Evolutionary conservation across 1,140 invertebrate genomes (phyloP).

Genomic region (Berghia stephanieae): DNA sequence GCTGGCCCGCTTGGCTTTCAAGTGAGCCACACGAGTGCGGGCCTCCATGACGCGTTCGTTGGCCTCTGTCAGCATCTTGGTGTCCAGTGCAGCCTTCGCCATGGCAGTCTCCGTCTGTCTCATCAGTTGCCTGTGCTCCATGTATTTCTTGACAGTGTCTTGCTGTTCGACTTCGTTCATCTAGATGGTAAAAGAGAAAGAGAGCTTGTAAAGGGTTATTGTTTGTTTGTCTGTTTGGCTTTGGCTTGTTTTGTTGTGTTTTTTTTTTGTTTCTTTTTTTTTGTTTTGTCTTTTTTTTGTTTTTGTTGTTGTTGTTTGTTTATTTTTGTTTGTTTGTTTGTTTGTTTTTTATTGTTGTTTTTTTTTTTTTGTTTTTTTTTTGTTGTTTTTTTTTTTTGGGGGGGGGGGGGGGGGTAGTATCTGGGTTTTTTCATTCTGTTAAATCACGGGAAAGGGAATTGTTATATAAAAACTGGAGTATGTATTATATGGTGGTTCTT

Average conservation of each 20-base stretch:
- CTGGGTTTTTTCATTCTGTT: too few relatives aligned
- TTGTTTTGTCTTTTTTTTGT: background rate
- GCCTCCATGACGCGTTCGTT: constrained; percentile 59
- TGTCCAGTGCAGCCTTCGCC: constrained; percentile 53
- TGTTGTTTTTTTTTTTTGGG: too few relatives aligned
- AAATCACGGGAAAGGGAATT: too few relatives aligned
- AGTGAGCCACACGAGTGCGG: constrained; percentile 52
- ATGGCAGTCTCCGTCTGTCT: constrained; percentile 60
- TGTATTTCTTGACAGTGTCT: constrained; percentile 57
- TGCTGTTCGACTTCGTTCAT: constrained; percentile 53
- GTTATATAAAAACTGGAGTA: too few relatives aligned
- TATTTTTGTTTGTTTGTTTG: background rate
- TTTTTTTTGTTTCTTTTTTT: background rate
- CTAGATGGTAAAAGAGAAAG: constrained; percentile 40
- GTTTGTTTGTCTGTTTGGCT: background rate
- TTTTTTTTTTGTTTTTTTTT: too few relatives aligned
- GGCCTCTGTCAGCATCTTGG: constrained; percentile 56
- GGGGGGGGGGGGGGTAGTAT: too few relatives aligned
- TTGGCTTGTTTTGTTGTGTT: background rate
- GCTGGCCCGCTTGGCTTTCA: constrained; percentile 47
- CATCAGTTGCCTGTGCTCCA: constrained; percentile 63
- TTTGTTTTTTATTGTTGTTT: background rate
- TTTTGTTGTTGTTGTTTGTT: background rate
- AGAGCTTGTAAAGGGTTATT: constrained; percentile 29
- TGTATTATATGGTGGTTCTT: too few relatives aligned